A percentile compares a stretch with the other conserved stretches of the same genome.
These are phyloP conservation scores for honey bee (Apis mellifera) DNA, from an alignment of 1,140 invertebrate genomes.

Conservation along the genomic window DNA sequence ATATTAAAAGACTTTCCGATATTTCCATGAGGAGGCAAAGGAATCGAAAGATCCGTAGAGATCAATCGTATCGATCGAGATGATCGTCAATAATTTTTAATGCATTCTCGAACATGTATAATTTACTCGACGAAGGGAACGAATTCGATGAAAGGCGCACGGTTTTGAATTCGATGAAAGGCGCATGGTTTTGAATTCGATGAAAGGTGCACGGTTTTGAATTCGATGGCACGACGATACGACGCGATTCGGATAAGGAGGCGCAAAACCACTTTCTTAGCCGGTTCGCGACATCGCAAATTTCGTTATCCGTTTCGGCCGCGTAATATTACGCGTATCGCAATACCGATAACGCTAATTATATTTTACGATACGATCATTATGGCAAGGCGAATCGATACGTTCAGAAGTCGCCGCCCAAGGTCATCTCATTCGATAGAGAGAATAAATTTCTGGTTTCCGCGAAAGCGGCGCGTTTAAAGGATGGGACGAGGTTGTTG, in stretches of 20 bases:
- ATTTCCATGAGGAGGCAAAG: not conserved
- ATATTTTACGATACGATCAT: conserved; percentile 61
- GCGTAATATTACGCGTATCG: conserved; percentile 42
- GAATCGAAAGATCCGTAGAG: no score
- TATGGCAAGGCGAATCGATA: conserved; percentile 23
- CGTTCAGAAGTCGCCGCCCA: conserved; percentile 1
- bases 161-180: no score
- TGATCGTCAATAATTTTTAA: no score
- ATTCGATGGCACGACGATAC: not conserved
- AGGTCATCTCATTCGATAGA: not conserved
- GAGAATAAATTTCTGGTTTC: no score
- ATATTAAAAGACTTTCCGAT: not conserved
- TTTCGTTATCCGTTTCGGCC: conserved; percentile 5
- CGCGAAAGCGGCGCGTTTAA: not conserved
- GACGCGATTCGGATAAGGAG: not conserved
- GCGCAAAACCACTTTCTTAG: not conserved
- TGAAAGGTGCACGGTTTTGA: not conserved
- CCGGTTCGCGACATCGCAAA: not conserved
- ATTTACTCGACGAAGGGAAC: no score
- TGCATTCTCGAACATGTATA: no score
- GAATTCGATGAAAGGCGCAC: no score
- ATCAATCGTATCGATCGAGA: no score
- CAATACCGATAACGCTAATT: conserved; percentile 58
- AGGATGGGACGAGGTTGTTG: not conserved
- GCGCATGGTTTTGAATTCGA: no score